Conservation (phyloP, 2,113 vertebrate genomes). For the Spheniscus mendiculus region DNA sequence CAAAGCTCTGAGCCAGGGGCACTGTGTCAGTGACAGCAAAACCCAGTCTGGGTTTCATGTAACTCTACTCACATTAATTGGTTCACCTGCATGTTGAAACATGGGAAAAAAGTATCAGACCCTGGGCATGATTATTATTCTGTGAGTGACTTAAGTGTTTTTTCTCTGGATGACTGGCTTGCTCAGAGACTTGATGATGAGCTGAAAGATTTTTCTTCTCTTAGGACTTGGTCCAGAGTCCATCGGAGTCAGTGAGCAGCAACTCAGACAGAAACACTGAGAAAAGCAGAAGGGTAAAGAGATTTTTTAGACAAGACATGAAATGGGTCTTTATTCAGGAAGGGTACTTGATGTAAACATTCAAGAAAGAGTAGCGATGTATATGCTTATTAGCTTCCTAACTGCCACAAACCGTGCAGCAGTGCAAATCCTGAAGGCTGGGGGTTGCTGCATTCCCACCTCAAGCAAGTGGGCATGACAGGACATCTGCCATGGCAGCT, state of each 20-base stretch:
- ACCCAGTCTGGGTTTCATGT: not conserved
- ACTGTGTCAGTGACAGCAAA: not conserved
- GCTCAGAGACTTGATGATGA: not conserved
- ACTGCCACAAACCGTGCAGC: accelerated
- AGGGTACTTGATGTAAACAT: not conserved
- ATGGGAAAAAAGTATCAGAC: not conserved
- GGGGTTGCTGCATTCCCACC: not conserved
- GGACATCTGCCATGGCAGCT: not conserved
- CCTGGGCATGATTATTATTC: not conserved
- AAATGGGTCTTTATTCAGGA: not conserved
- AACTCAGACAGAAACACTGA: not conserved
- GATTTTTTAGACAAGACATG: not conserved
- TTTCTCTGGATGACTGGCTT: not conserved
- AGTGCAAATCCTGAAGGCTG: not conserved
- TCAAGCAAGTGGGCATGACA: not conserved
- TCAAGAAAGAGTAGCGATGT: not conserved
- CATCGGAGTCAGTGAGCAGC: not conserved
- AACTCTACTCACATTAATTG: not conserved
- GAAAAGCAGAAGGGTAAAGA: not conserved
- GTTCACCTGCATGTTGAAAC: not conserved
- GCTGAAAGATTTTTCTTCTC: not conserved
- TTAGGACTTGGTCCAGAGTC: not conserved
- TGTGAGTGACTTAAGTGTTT: not conserved
- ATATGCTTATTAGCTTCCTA: not conserved
- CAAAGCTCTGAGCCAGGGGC: not conserved